A percentile compares a stretch with the other conserved stretches of the same genome.
Evolutionary conservation across 2,113 vertebrate genomes (phyloP).

Genomic region (Rhynchomys soricoides): DNA sequence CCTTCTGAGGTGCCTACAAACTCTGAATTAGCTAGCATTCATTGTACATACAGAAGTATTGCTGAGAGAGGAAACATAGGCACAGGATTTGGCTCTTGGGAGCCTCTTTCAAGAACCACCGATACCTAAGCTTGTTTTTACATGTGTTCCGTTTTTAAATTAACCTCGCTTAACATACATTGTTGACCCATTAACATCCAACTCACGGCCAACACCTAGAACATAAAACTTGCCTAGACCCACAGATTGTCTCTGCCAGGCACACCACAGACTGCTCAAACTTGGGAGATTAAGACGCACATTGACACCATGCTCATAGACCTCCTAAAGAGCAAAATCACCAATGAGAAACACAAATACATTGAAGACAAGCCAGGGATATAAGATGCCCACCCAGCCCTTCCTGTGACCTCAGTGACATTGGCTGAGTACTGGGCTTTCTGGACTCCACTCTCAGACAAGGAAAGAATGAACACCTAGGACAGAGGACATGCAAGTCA

Average conservation of each 20-base stretch:
- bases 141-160: background rate
- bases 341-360: background rate
- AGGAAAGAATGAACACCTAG: background rate
- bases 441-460: background rate
- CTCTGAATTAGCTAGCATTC: background rate
- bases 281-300: background rate
- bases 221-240: background rate
- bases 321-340: background rate
- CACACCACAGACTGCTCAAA: background rate
- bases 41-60: background rate
- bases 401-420: background rate
- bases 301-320: background rate
- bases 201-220: background rate
- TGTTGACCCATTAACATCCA: background rate
- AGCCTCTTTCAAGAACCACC: background rate
- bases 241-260: background rate
- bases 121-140: background rate
- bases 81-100: background rate
- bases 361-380: background rate
- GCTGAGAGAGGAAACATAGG: background rate
- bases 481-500: background rate
- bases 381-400: rapidly evolving
- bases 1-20: background rate
- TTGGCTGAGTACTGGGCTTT: background rate
- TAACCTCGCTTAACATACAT: background rate